Conservation (phyloP, 2,888 invertebrate species). For the Sicus ferrugineus region DNA sequence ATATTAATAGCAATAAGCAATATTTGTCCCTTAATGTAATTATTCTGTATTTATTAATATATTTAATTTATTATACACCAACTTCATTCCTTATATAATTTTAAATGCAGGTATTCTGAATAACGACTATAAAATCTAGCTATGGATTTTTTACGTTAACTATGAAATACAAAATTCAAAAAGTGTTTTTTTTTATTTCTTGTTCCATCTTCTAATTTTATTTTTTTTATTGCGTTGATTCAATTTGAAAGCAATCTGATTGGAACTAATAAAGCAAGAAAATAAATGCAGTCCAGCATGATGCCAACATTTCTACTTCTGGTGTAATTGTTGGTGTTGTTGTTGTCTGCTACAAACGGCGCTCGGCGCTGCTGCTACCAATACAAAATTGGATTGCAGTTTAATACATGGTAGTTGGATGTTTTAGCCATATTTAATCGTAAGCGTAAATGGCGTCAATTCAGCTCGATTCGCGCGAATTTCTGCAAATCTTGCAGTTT, state of each 20-base stretch:
- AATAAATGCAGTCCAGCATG: constrained; percentile 26
- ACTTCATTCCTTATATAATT: too few species aligned
- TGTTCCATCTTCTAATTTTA: not conserved
- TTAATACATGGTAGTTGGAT: not conserved
- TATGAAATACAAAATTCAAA: constrained; percentile 18
- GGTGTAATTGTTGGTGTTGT: constrained; percentile 12
- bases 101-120: too few species aligned
- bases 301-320: not conserved
- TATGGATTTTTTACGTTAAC: too few species aligned
- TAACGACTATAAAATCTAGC: too few species aligned
- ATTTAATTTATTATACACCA: too few species aligned
- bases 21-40: too few species aligned
- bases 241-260: constrained; percentile 44
- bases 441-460: constrained; percentile 40
- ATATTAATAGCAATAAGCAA: too few species aligned
- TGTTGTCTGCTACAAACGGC: constrained; percentile 10
- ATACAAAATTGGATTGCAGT: not conserved
- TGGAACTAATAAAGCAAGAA: constrained; percentile 9
- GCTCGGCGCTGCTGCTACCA: constrained; percentile 8
- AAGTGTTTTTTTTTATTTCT: not conserved
- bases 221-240: too few species aligned
- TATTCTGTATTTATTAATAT: too few species aligned
- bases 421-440: constrained; percentile 43
- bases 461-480: constrained; percentile 35
- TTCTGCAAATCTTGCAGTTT: constrained; percentile 38